Base-by-base conservation (phyloP, 2,888 invertebrate species). In the Trachelus iudaicus region DNA sequence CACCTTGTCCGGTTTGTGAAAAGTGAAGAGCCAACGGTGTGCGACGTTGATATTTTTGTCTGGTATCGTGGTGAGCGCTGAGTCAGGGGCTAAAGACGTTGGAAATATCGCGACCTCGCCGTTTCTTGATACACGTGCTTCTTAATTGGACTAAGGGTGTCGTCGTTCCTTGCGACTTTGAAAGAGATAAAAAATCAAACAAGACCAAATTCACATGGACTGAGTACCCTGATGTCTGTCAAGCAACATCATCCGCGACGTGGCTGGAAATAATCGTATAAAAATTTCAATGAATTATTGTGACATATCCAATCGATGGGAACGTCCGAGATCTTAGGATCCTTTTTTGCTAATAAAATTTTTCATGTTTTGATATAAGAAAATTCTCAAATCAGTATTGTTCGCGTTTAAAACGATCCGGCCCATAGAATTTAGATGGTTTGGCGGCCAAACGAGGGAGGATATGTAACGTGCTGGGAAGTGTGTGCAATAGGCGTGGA, bases 401-500 rank as follows among this genome's bases (percentile, higher is more conserved):
- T 9, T 56, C 23, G 9, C 40, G 23, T 56, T 23, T 56, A 23
- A 9, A 56, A 56, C 23, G 40, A 56, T 2, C 40, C 23, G 40
- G 40, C 15, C 40, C 40, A 56, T 56, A 23, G 40, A 56, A 56
- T 56, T 56, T 56, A 56, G 23, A 56, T 23, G 40, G 23, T 23
- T 56, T 23, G 23, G 40, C 40, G 40, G 23, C 9, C 40, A 15
- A 56, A 56, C 40, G 40, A 56, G 40, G 40, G 40, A 56, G 40
- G 23, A 71, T 33, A 33, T 71, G 33, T 71, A 71, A 71, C 71
- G 31, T 33, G 71, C 31, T 23, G 71, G 71, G 75, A 81, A 84
- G 83, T 85, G 84, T 82, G 83, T 82, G 92, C 92, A 89, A 91
- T 92, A 93, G 93, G 93, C 91, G 91, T 90, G 90, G 89, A 90